Evolutionary conservation across 2,113 vertebrate genomes (phyloP).

Genomic region (Danionella cerebrum): DNA sequence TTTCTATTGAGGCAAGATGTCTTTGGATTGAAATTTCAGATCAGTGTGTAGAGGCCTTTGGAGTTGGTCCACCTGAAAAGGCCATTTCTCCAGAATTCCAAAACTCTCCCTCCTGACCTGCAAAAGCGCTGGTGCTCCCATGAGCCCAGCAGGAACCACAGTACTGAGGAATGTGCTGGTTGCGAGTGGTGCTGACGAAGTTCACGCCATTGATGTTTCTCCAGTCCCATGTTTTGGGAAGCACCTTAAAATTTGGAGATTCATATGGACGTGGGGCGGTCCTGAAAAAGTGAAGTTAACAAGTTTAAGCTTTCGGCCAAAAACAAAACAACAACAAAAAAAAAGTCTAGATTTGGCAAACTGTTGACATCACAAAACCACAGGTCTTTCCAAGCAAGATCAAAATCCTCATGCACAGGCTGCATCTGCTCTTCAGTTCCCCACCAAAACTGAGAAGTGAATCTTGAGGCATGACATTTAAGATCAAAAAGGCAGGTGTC

Average conservation of each 20-base stretch:
- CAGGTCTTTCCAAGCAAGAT: too few species aligned
- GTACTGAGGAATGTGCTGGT: conserved; percentile 98
- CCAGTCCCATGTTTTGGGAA: conserved; percentile 90
- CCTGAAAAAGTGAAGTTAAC: too few species aligned
- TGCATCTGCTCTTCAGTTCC: background rate
- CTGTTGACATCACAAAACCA: too few species aligned
- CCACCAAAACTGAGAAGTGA: background rate
- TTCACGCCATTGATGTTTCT: conserved; percentile 77
- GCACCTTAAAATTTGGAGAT: conserved; percentile 57
- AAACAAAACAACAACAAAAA: too few species aligned
- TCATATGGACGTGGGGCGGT: conserved; percentile 73
- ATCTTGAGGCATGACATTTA: conserved; percentile 1
- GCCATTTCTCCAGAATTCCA: too few species aligned
- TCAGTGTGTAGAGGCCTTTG: too few species aligned
- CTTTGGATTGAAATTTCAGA: too few species aligned
- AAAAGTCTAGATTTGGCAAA: too few species aligned
- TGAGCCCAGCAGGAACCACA: conserved; percentile 98
- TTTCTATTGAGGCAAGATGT: too few species aligned
- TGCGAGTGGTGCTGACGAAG: conserved; percentile 82
- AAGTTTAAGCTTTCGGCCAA: too few species aligned
- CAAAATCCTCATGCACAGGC: conserved; percentile 17
- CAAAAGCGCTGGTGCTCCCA: conserved; percentile 88
- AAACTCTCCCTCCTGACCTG: conserved; percentile 61
- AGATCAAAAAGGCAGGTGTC: background rate
- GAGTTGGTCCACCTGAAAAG: too few species aligned